Evolutionary conservation across 2,797 vertebrate species (phyloP), one percentile per base, ranked within the genome.

Genomic region (Arnoldichthys spilopterus): DNA sequence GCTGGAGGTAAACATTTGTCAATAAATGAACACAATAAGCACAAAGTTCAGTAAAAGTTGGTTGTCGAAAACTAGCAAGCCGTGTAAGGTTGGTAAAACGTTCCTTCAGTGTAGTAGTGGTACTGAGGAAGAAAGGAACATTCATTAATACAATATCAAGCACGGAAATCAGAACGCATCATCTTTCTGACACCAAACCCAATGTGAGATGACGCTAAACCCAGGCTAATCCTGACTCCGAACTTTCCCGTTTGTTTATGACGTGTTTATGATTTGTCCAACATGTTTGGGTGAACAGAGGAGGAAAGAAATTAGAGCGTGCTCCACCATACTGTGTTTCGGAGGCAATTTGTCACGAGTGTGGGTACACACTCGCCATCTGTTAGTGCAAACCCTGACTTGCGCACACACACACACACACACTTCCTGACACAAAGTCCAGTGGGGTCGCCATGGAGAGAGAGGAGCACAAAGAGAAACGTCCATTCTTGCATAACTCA

Each of bases 381-480:
- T 76, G 72, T 72, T 78, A 76, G 69, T 63, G 76, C 64, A 69
- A 79, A 84, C 61, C 58, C 80, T 77, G 64, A 47, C 58, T 72
- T 30, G 64, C 70, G 40, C 75, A 85, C 78, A 62, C 69, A 78
- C 62, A 75, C 67, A 78, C 72, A 56, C 74, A 78, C 80, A 84
- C 73, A 85, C 80, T 84, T 85, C 76, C 78, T 80, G 59, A 76
- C 70, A 79, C 77, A 85, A 84, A 81, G 67, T 76, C 71, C 72
- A 85, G 78, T 66, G 72, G 47, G 43, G 63, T 70, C 70, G 45
- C 73, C 66, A 82, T 56, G 72, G 51, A 70, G 72, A 78, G 74
- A 56, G 22, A 2, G 73, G 64, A 49, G 62, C 80, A 79, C 78
- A 72, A 85, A 85, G 78, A 79, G 56, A 75, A 83, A 70, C 61